Percentiles rank a stretch among this genome's conserved stretches.
These are phyloP conservation scores for Pectinophora gossypiella DNA, from an alignment of 1,140 invertebrate genomes.

Conservation along the genomic window DNA sequence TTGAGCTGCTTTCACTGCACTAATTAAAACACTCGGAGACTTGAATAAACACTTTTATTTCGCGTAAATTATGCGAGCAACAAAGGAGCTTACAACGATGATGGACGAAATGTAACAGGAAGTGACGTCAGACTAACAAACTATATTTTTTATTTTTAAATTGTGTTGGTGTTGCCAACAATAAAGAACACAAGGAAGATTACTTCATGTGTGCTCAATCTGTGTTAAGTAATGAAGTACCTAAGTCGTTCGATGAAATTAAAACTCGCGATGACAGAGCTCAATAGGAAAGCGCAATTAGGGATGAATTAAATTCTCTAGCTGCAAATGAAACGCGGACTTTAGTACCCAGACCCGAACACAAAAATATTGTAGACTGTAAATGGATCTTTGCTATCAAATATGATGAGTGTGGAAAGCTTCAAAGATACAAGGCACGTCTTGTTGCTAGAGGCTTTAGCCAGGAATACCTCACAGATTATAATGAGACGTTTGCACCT, in stretches of 20 bases:
- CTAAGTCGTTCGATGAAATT: slow-evolving; percentile 40
- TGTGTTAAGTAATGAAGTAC: slow-evolving; percentile 13
- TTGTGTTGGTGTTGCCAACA: too few species aligned
- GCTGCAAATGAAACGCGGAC: slow-evolving; percentile 51
- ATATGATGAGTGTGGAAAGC: slow-evolving; percentile 37
- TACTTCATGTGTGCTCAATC: slow-evolving; percentile 25
- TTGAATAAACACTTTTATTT: too few species aligned
- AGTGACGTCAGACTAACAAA: too few species aligned
- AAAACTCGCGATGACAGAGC: slow-evolving; percentile 30
- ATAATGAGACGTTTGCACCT: too few species aligned
- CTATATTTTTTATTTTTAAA: too few species aligned
- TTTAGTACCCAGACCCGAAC: slow-evolving; percentile 42
- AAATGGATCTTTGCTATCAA: slow-evolving; percentile 53
- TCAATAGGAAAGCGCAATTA: slow-evolving; percentile 47
- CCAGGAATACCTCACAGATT: too few species aligned
- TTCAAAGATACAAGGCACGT: slow-evolving; percentile 13
- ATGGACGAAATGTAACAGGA: too few species aligned
- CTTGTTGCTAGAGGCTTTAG: slow-evolving; percentile 19
- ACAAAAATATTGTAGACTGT: slow-evolving; percentile 53
- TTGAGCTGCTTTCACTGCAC: too few species aligned
- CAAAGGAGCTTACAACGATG: too few species aligned
- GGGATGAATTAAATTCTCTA: slow-evolving; percentile 50
- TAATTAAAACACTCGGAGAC: too few species aligned
- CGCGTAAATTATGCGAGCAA: too few species aligned
- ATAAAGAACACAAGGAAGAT: slow-evolving; percentile 16